Evolutionary conservation across 2,888 invertebrate species (phyloP).

Genomic region (Platerodrilus igneus): DNA sequence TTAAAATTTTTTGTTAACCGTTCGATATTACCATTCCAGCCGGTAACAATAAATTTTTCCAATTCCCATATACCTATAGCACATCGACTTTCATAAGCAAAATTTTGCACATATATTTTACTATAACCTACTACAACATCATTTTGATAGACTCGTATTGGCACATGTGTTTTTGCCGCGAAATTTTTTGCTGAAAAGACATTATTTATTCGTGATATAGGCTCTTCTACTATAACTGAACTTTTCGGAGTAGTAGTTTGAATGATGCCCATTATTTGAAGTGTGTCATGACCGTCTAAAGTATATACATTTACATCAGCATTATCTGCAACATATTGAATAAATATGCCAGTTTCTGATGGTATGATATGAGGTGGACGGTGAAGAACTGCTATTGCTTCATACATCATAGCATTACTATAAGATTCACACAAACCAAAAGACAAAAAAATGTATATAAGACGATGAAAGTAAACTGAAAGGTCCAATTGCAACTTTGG

Average conservation of each 20-base stretch:
- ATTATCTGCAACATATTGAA: slow-evolving; percentile 35
- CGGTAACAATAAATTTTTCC: too few relatives aligned
- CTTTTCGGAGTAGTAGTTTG: slow-evolving; percentile 7
- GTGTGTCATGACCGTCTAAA: slow-evolving; percentile 32
- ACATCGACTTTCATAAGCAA: too few relatives aligned
- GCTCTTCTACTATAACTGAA: not conserved
- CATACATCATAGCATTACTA: slow-evolving; percentile 28
- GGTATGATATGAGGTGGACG: slow-evolving; percentile 27
- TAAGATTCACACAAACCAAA: slow-evolving; percentile 30
- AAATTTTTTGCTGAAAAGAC: too few relatives aligned
- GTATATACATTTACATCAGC: slow-evolving; percentile 36
- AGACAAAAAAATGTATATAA: slow-evolving; percentile 25
- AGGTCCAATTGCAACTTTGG: too few relatives aligned
- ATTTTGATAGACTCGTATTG: too few relatives aligned
- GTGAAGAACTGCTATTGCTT: slow-evolving; percentile 29
- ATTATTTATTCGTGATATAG: too few relatives aligned
- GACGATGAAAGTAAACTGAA: too few relatives aligned
- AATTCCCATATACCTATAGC: too few relatives aligned
- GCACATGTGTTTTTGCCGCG: too few relatives aligned
- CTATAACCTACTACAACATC: not conserved
- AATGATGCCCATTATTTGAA: slow-evolving; percentile 35
- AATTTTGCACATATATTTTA: too few relatives aligned
- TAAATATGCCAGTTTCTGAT: slow-evolving; percentile 29
- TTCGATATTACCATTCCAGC: too few relatives aligned
- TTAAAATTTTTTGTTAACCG: too few relatives aligned